phyloP scores from a whole-genome alignment of 2,797 vertebrate species.

The Hydrolagus colliei region DNA sequence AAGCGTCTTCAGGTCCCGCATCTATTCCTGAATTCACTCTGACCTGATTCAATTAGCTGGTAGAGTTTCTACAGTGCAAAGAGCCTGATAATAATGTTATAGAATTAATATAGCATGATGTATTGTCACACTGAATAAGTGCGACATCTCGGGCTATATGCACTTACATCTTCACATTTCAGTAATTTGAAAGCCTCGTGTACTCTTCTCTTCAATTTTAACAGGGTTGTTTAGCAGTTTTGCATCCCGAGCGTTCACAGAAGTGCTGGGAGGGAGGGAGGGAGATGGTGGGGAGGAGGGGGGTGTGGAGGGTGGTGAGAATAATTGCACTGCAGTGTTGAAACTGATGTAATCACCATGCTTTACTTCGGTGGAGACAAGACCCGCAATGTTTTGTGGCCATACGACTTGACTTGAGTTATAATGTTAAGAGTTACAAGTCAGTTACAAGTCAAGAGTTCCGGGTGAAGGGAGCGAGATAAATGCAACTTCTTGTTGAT shows the following conservation, averaged over 20 bases:
- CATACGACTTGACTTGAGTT: background rate
- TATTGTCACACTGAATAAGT: slow-evolving; percentile 90
- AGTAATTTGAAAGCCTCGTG: slow-evolving; percentile 79
- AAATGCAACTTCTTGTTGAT: too few species aligned
- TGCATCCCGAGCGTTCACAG: slow-evolving; percentile 56
- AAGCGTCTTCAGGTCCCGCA: slow-evolving; percentile 60
- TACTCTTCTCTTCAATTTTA: slow-evolving; percentile 54
- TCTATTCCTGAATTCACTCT: slow-evolving; percentile 84
- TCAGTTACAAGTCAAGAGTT: too few species aligned
- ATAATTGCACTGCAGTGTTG: background rate
- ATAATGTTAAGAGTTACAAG: too few species aligned
- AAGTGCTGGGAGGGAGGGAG: slow-evolving; percentile 51
- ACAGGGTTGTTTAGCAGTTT: slow-evolving; percentile 69
- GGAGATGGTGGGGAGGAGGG: slow-evolving; percentile 5
- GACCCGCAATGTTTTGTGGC: background rate
- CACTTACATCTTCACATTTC: slow-evolving; percentile 74
- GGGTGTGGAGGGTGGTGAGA: background rate
- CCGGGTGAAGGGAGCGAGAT: too few species aligned
- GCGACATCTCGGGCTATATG: slow-evolving; percentile 90
- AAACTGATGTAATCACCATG: background rate
- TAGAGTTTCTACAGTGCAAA: slow-evolving; percentile 84
- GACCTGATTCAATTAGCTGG: slow-evolving; percentile 94
- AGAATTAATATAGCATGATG: slow-evolving; percentile 97
- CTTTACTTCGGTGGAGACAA: background rate
- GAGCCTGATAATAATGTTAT: slow-evolving; percentile 92